phyloP scores from a whole-genome alignment of 2,113 vertebrate genomes.

The Ictalurus furcatus region DNA sequence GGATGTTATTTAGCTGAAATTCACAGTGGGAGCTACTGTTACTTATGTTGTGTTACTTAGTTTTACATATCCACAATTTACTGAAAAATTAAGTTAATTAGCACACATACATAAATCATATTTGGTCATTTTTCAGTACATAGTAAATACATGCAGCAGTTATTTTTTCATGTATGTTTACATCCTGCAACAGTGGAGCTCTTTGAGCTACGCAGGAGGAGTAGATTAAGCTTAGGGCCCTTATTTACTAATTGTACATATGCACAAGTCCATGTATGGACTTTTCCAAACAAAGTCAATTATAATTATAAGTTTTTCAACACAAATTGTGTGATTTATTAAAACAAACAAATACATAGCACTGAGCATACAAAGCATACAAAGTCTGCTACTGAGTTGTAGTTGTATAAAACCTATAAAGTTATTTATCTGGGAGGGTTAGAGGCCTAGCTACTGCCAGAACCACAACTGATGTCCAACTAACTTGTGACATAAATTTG shows the following conservation, averaged over 20 bases:
- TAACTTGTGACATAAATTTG: no score
- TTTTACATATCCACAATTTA: not conserved
- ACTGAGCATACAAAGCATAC: no score
- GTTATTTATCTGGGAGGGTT: not conserved
- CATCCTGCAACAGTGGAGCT: slow-evolving; percentile 4
- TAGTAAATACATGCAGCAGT: not conserved
- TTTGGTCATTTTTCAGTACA: not conserved
- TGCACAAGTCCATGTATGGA: not conserved
- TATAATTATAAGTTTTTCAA: not conserved
- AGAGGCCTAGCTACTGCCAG: not conserved
- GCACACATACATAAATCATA: not conserved
- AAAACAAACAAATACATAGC: not conserved
- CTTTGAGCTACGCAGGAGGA: not conserved
- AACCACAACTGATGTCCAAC: not conserved
- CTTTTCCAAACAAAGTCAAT: not conserved
- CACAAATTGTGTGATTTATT: not conserved
- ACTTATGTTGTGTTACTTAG: not conserved
- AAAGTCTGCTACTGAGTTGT: no score
- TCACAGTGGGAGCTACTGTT: not conserved
- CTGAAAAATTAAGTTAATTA: not conserved
- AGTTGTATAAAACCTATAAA: no score
- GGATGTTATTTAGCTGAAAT: not conserved
- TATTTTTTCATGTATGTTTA: not conserved
- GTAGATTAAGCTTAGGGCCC: not conserved
- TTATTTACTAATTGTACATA: not conserved